A percentile compares a stretch with the other conserved stretches of the same genome.
Conservation (phyloP, 2,888 invertebrate species). For the Himalopsyche japonica region DNA sequence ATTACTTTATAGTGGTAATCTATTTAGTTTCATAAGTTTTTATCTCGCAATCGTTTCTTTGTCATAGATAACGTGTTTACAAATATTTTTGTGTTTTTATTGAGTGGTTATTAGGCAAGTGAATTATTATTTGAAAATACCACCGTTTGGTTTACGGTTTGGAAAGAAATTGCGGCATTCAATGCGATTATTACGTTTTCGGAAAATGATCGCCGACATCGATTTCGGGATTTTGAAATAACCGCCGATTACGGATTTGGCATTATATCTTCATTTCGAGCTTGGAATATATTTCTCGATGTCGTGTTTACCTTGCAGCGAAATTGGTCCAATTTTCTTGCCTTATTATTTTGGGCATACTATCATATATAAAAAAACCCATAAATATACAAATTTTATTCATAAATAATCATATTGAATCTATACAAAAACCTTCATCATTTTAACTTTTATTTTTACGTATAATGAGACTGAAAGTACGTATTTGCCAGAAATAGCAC, state of each 20-base stretch:
- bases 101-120: background rate
- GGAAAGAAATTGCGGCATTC: background rate
- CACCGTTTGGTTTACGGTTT: background rate
- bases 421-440: too few species aligned
- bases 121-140: constrained; percentile 4
- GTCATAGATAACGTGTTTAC: background rate
- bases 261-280: background rate
- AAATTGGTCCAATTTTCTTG: background rate
- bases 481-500: too few species aligned
- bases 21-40: background rate
- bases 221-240: background rate
- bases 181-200: background rate
- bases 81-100: background rate
- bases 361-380: background rate
- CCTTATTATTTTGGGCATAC: background rate
- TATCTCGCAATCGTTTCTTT: background rate
- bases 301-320: background rate
- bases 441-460: too few species aligned
- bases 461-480: too few species aligned
- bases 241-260: background rate
- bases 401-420: too few species aligned
- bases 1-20: background rate
- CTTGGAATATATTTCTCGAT: background rate
- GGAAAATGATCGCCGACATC: background rate
- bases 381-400: background rate